Percentiles rank a stretch among this genome's conserved stretches.
Conservation (phyloP, 2,113 vertebrate genomes). For the Pachycephala philippinensis region DNA sequence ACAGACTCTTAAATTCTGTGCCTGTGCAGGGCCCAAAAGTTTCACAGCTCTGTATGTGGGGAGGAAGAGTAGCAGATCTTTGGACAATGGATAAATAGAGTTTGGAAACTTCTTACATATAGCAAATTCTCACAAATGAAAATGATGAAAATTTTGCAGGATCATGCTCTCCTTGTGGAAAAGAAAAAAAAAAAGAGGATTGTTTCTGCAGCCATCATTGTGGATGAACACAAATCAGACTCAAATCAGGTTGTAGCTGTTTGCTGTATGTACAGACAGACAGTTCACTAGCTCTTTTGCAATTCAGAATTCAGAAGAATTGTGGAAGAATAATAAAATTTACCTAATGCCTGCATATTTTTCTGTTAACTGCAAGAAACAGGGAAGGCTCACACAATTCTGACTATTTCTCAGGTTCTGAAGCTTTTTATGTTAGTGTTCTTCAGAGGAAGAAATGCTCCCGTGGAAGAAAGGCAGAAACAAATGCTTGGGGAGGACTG, state of each 20-base stretch:
- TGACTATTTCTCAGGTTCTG: neutral
- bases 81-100: neutral
- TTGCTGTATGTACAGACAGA: neutral
- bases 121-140: neutral
- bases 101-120: neutral
- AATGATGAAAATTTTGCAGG: neutral
- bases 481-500: neutral
- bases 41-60: neutral
- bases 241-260: neutral
- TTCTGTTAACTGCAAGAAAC: neutral
- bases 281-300: neutral
- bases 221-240: neutral
- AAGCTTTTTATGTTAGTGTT: neutral
- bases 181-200: neutral
- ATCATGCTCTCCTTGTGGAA: neutral
- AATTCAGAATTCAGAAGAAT: neutral
- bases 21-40: neutral
- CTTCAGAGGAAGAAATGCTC: neutral
- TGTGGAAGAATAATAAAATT: neutral
- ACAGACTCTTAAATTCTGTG: neutral
- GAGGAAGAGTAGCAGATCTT: neutral
- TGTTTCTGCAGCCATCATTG: neutral
- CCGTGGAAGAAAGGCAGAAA: neutral
- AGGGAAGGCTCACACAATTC: neutral
- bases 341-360: neutral